Conservation (phyloP, 1,140 invertebrate species). For the Formica exsecta region DNA sequence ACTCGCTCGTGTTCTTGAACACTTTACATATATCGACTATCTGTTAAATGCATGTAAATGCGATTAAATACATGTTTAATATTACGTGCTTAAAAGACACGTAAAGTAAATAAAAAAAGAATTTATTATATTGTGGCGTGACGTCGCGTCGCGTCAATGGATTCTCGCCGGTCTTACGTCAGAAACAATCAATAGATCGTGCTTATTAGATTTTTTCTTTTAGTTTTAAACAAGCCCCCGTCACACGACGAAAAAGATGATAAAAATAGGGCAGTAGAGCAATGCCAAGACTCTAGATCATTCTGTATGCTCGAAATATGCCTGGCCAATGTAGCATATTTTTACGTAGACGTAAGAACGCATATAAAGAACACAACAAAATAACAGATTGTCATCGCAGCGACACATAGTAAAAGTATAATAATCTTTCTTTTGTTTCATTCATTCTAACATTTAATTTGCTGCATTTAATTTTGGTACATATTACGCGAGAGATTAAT, state of each 20-base stretch:
- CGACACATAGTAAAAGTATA: background rate
- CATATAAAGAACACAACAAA: background rate
- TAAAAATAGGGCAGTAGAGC: conserved; percentile 65
- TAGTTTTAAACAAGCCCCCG: background rate
- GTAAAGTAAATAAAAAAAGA: background rate
- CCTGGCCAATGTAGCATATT: conserved; percentile 24
- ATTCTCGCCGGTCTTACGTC: conserved; percentile 6
- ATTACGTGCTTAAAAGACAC: background rate
- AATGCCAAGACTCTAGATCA: conserved; percentile 65
- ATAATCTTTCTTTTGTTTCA: background rate
- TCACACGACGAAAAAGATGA: conserved; percentile 50
- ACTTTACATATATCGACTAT: background rate
- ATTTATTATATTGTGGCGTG: background rate
- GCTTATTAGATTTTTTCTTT: background rate
- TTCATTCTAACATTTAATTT: conserved; percentile 10
- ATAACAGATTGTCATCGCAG: background rate
- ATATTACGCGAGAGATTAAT: too few species aligned
- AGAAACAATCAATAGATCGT: background rate
- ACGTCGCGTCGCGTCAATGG: background rate
- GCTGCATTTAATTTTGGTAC: background rate
- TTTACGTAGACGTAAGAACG: conserved; percentile 25
- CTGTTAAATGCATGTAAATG: background rate
- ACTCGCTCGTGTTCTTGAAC: background rate
- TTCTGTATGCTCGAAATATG: conserved; percentile 47
- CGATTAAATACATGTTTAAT: background rate